phyloP scores from a whole-genome alignment of 2,797 vertebrate species.

The Peromyscus aztecus region DNA sequence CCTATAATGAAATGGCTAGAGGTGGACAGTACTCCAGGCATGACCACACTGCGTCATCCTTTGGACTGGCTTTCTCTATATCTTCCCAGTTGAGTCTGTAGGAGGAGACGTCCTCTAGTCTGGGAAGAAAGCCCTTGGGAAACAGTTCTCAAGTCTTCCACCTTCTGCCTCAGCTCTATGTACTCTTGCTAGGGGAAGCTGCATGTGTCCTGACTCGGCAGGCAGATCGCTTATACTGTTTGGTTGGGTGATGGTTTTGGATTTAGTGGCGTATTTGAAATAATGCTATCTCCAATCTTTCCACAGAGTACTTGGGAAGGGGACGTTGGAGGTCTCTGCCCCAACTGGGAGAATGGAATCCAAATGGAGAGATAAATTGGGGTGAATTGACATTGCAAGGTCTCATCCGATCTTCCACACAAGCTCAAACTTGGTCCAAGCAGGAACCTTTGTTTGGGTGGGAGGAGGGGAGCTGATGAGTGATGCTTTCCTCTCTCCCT shows the following conservation, averaged over 20 bases:
- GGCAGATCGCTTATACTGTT: accelerated
- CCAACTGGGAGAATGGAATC: neutral
- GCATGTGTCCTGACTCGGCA: neutral
- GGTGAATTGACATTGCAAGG: neutral
- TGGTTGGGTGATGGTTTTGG: neutral
- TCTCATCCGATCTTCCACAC: neutral
- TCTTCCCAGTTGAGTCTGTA: neutral
- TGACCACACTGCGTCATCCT: neutral
- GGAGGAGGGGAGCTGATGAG: neutral
- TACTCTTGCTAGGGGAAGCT: neutral
- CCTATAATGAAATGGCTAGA: neutral
- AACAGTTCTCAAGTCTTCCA: neutral
- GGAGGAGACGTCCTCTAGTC: neutral
- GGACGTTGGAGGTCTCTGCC: neutral
- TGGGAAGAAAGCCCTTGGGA: neutral
- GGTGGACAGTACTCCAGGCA: neutral
- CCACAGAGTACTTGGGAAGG: neutral
- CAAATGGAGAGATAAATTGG: neutral
- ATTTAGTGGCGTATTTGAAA: neutral
- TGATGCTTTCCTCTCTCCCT: neutral
- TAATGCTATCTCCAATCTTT: neutral
- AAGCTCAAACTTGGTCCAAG: neutral
- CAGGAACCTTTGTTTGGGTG: constrained; percentile 28
- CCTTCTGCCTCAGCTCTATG: neutral
- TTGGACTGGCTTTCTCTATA: neutral